A percentile compares a stretch with the other conserved stretches of the same genome.
These are phyloP conservation scores for Aplodontia rufa DNA, from an alignment of 2,113 vertebrate species.

Conservation along the genomic window DNA sequence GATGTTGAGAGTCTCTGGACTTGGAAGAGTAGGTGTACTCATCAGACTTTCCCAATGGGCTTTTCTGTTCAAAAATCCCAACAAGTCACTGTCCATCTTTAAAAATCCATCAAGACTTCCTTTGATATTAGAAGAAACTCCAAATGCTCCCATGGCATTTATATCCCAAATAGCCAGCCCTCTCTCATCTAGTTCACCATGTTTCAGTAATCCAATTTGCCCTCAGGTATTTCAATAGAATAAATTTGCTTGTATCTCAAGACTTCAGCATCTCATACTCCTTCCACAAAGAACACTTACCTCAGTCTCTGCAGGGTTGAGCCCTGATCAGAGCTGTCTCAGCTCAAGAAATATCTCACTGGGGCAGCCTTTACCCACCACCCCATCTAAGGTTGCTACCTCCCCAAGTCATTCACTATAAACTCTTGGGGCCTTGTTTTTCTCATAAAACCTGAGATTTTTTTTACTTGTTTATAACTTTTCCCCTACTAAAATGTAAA, in stretches of 20 bases:
- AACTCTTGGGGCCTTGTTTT: background rate
- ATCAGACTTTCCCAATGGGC: background rate
- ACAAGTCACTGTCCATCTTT: background rate
- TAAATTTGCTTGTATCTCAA: background rate
- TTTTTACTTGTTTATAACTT: background rate
- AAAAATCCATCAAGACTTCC: background rate
- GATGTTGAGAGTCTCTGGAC: background rate
- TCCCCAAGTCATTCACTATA: background rate
- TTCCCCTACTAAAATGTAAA: background rate
- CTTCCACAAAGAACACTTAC: background rate
- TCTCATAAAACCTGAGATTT: background rate
- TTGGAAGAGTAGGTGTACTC: background rate
- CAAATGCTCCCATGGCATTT: background rate
- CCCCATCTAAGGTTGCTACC: background rate
- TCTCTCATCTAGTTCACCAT: background rate
- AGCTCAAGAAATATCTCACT: background rate
- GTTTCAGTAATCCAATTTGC: background rate
- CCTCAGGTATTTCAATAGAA: background rate
- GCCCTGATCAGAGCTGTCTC: background rate
- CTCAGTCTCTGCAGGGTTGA: background rate
- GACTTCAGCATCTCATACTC: background rate
- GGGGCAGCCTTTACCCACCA: background rate
- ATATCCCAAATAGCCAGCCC: background rate
- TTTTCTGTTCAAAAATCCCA: background rate
- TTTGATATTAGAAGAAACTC: background rate